Evolutionary conservation across 2,888 invertebrate species (phyloP), one percentile per base, ranked within the genome.

Genomic region (Sialis fuliginosa): DNA sequence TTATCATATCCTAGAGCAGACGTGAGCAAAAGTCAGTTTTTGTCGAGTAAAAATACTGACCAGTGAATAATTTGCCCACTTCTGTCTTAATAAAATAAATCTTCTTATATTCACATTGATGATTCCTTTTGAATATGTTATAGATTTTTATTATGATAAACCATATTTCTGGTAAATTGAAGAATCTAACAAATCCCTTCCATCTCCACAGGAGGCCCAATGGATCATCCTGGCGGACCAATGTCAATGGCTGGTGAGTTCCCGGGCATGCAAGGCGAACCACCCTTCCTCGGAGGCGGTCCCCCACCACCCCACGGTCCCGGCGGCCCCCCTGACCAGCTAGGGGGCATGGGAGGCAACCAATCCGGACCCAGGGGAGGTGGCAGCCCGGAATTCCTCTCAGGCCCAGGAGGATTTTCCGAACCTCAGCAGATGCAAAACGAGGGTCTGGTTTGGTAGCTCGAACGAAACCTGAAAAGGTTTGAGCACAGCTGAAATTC

Each of bases 221-320:
- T 79, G 75, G 80, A 79, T 64, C 79, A 79, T 62, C 63, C 65
- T 48, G 62, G 59, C 42, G 60, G 60, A 50, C 48, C 48, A 5
- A 70, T 73, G 61, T 72, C 79, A 59, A 73, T 79, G 75, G 81
- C 79, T 63, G 81, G 81, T 65, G 87, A 87, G 65, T 85, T 85
- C 64, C 77, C 79, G 60, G 79, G 79, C 52, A 67, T 76, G 64
- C 71, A 72, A 50, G 76, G 76, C 53, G 84, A 83, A 65, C 79
- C 68, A 58, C 68, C 60, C 60, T 68, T 63, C 62, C 64, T 63
- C 56, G 68, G 61, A 62, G 55, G 52, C 54, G 65, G 62, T 30
- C 67, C 58, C 58, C 71, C 78, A 70, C 66, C 76, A 74, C 55
- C 74, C 66, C 54, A 75, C 43, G 31, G 31, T 57, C 74, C 72